phyloP scores from a whole-genome alignment of 1,140 invertebrate species.

The Dermatophagoides farinae region DNA sequence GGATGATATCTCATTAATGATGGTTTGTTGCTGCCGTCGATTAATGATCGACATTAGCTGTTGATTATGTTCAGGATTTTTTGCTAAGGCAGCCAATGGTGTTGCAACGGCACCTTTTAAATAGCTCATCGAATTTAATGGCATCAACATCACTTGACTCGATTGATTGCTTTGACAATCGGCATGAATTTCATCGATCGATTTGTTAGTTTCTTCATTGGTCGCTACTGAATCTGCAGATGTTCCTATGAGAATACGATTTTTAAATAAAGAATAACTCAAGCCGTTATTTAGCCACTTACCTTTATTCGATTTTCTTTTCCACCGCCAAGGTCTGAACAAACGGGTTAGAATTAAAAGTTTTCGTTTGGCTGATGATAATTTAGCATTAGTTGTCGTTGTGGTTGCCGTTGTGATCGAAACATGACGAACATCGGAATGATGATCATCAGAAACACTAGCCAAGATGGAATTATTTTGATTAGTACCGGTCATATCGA shows the following conservation, averaged over 20 bases:
- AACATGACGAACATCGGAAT: not conserved
- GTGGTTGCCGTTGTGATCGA: not conserved
- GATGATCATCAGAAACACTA: not conserved
- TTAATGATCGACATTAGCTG: not conserved
- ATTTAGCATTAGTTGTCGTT: not conserved
- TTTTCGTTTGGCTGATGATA: not conserved
- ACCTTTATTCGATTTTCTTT: slow-evolving; percentile 68
- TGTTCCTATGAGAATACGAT: not conserved
- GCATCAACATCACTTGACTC: not conserved
- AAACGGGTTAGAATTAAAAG: slow-evolving; percentile 48
- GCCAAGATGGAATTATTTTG: not conserved
- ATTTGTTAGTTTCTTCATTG: not conserved
- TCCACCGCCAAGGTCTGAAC: slow-evolving; percentile 98
- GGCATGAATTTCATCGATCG: not conserved
- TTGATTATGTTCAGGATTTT: not conserved
- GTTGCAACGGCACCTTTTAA: slow-evolving; percentile 11
- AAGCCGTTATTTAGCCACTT: too few relatives aligned
- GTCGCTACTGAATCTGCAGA: too few relatives aligned
- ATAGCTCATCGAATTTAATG: not conserved
- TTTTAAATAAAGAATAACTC: slow-evolving; percentile 20
- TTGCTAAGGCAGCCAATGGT: not conserved
- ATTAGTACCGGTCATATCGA: not conserved
- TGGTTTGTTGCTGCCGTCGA: not conserved
- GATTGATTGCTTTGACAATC: not conserved
- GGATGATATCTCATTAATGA: not conserved